Evolutionary conservation across 2,888 invertebrate species (phyloP), one percentile per base, ranked within the genome.

Genomic region (Chloroclystis v-ata): DNA sequence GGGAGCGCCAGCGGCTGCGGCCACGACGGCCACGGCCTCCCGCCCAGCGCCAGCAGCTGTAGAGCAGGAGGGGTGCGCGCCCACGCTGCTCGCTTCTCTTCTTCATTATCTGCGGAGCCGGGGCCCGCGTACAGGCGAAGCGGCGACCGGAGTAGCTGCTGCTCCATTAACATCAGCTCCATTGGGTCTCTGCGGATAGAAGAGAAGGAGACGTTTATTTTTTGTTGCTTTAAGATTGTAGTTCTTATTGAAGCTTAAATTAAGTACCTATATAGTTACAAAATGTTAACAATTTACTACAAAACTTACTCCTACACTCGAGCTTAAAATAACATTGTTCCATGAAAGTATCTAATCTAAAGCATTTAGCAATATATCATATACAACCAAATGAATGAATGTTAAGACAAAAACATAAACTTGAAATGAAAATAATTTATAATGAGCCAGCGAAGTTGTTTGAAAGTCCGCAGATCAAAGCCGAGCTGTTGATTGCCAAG

Each of bases 1-100:
- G 96, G 95, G 41, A 95, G 86, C 25, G 94, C 87, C 65, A 95
- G 93, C 0, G 96, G 95, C 77, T 96, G 96, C 67, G 95, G 95
- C 74, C 70, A 96, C 73, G 95, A 47, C 71, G 96, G 95, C 60
- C 96, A 96, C 68, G 94, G 94, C 56, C 94, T 92, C 8, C 92
- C 92, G 50, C 92, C 92, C 30, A 91, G 84, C 50, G 76, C 85
- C 61, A 75, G 76, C 61, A 74, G 69, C 60, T 73, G 90, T 64
- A 75, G 67, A 56, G 78, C 89, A 32, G 80, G 85, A 0, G 89
- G 83, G 2, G 89, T 88, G 32, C 87, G 57, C 65, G 89, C 83
- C 89, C 90, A 78, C 59, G 90, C 83, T 8, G 90, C 76, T 65
- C 89, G 75, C 81, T 91, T 75, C 89, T 90, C 78, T 60, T 90